Percentiles rank a stretch among this genome's conserved stretches.
phyloP scores from a whole-genome alignment of 2,888 invertebrate genomes.

The Ptychoptera contaminata region DNA sequence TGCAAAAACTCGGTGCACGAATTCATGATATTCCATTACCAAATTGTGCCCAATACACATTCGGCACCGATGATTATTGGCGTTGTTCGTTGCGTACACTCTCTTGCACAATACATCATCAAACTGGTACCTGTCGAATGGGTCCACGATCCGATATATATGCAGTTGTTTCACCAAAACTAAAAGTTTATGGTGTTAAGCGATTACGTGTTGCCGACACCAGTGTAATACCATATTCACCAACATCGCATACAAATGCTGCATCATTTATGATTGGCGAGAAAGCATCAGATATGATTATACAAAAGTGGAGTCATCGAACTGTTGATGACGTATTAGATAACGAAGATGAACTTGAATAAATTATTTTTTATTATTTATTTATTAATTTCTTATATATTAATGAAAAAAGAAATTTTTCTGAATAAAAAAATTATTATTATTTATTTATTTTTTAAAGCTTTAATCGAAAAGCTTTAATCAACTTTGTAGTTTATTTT shows the following conservation, averaged over 20 bases:
- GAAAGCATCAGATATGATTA: slow-evolving; percentile 44
- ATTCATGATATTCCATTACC: slow-evolving; percentile 35
- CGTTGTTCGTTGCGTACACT: slow-evolving; percentile 43
- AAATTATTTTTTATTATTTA: not conserved
- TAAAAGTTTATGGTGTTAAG: slow-evolving; percentile 40
- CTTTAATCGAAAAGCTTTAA: too few species aligned
- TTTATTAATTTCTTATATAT: too few species aligned
- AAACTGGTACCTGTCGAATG: slow-evolving; percentile 51
- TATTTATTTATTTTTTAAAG: too few species aligned
- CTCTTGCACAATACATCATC: slow-evolving; percentile 43
- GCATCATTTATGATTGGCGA: slow-evolving; percentile 50
- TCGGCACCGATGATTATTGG: slow-evolving; percentile 48
- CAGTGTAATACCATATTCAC: slow-evolving; percentile 42
- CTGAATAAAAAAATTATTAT: too few species aligned
- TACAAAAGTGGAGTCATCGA: slow-evolving; percentile 30
- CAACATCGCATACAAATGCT: slow-evolving; percentile 47
- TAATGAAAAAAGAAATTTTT: too few species aligned
- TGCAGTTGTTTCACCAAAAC: slow-evolving; percentile 44
- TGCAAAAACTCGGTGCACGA: slow-evolving; percentile 38
- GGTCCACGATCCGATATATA: slow-evolving; percentile 40
- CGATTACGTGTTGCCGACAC: slow-evolving; percentile 45
- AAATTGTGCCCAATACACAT: slow-evolving; percentile 31
- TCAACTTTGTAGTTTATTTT: too few species aligned
- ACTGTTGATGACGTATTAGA: not conserved
- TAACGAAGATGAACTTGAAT: not conserved